Evolutionary conservation across 2,888 invertebrate genomes (phyloP).

Genomic region (Trichogramma evanescens): DNA sequence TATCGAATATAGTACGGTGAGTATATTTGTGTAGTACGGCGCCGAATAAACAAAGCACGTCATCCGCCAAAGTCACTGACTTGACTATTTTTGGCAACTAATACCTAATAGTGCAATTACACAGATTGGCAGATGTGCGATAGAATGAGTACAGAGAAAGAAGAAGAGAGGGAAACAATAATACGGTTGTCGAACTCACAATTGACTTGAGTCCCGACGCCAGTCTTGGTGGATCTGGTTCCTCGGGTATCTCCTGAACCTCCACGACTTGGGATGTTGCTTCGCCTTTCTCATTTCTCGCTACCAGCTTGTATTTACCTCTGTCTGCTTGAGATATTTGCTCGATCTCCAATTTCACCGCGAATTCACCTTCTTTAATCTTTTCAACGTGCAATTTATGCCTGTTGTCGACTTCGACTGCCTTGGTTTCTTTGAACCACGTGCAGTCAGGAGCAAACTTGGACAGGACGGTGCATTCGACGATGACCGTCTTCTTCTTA

Average conservation of each 20-base stretch:
- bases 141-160: neutral
- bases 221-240: constrained; percentile 74
- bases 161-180: constrained; percentile 12
- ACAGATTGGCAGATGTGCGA: neutral
- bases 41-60: too few species aligned
- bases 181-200: constrained; percentile 50
- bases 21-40: too few species aligned
- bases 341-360: constrained; percentile 83
- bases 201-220: constrained; percentile 68
- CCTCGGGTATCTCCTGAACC: constrained; percentile 74
- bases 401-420: constrained; percentile 69
- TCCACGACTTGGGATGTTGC: constrained; percentile 83
- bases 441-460: constrained; percentile 88
- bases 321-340: constrained; percentile 75
- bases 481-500: constrained; percentile 85
- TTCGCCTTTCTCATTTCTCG: constrained; percentile 89
- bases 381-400: constrained; percentile 73
- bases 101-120: neutral
- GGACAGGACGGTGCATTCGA: constrained; percentile 89
- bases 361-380: constrained; percentile 81
- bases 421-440: constrained; percentile 83
- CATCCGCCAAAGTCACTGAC: neutral
- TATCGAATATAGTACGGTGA: too few species aligned
- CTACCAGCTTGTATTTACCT: constrained; percentile 82
- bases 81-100: constrained; percentile 2